Evolutionary conservation across 1,140 invertebrate genomes (phyloP), one percentile per base, ranked within the genome.

Genomic region (Drosophila auraria): DNA sequence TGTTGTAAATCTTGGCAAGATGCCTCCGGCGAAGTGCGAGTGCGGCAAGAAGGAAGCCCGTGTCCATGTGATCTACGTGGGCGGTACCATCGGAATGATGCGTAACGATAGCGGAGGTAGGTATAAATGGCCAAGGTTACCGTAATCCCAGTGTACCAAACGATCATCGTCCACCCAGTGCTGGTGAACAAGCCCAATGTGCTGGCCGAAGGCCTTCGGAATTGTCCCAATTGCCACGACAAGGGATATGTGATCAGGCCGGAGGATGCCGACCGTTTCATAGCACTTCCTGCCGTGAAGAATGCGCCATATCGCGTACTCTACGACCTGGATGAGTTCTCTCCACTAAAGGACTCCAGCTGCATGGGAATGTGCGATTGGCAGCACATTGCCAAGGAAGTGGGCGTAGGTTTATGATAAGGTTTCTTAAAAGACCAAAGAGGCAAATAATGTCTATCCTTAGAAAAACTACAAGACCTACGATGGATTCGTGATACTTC

Each of bases 401-500:
- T 99, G 62, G 95, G 96, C 94, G 97, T 98, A 94, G 92, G 87
- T 80, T 44, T 12, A 17, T 1, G 7, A 3, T 3, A 25, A 6
- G 64, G 53, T 5, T 30, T 51, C 17, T 9, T 50, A 47, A 5
- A 58, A 36, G 15, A 42, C 8, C 7, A 50, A 9, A 6, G 11
- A 5, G 15, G 1, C 5, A 27, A 5, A 1, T 20, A 47, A 23
- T 23, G 47, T 15, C n/a, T 12, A 0, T 12, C 60, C 94, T 1
- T 82, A 97, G 96, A 94, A 95, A 93, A 95, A 94, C 11, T 98
- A 98, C 83, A 94, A 97, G 66, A 93, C 94, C 23, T 99, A 96
- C 87, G 97, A 99, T 91, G 98, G 98, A 0, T 99, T 99, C 92
- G 97, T 99, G 0, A 95, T 99, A 3, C 94, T 99, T 1, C 99